Evolutionary conservation across 2,113 vertebrate genomes (phyloP).

Genomic region (Nasalis larvatus): DNA sequence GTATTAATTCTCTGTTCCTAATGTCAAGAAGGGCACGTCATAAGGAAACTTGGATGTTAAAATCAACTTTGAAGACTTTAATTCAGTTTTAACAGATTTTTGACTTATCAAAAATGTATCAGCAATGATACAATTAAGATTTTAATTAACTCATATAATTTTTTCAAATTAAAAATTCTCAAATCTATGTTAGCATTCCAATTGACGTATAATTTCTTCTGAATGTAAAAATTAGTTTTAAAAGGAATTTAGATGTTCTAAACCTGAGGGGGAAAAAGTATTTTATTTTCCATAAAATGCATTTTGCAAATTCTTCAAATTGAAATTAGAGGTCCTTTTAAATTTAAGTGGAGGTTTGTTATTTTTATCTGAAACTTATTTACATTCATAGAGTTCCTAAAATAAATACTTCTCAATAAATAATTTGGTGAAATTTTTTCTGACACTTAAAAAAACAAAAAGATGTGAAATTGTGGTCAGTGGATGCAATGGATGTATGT

Average conservation of each 20-base stretch:
- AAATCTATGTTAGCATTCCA: neutral
- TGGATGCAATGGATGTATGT: neutral
- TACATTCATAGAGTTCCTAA: neutral
- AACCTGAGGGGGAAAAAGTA: neutral
- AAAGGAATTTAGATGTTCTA: slow-evolving; percentile 10
- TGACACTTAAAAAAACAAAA: neutral
- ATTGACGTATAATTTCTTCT: neutral
- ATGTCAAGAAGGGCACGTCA: neutral
- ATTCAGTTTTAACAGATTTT: neutral
- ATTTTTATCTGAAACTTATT: slow-evolving; percentile 32
- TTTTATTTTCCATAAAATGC: neutral
- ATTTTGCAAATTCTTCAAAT: neutral
- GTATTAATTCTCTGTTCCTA: neutral
- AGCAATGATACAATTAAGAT: neutral
- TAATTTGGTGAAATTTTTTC: neutral
- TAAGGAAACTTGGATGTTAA: neutral
- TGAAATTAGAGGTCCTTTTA: neutral
- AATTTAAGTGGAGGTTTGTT: neutral
- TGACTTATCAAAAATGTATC: neutral
- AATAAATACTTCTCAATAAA: neutral
- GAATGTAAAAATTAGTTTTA: slow-evolving; percentile 38
- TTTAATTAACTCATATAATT: slow-evolving; percentile 7
- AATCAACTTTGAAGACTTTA: neutral
- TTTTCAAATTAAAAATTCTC: slow-evolving; percentile 19
- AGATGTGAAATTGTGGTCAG: neutral